Evolutionary conservation across 2,888 invertebrate species (phyloP).

Genomic region (Rotaria socialis): DNA sequence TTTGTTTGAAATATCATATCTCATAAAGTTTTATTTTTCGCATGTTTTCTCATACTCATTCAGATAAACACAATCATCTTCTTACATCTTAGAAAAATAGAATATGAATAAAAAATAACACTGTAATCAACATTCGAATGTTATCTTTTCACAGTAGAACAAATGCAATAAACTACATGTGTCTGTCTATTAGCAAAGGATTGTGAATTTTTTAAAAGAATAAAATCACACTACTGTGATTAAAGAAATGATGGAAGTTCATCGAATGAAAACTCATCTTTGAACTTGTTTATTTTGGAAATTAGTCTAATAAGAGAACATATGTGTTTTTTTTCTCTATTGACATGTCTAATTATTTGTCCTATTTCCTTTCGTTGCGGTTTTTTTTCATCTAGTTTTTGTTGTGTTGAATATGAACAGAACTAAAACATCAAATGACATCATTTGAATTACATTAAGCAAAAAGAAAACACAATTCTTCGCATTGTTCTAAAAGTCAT

Average conservation of each 20-base stretch:
- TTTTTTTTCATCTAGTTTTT: neutral
- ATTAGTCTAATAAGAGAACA: neutral
- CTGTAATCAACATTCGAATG: neutral
- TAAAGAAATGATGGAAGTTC: neutral
- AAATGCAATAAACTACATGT: neutral
- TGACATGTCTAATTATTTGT: constrained; percentile 16
- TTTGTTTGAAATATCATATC: neutral
- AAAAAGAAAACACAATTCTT: neutral
- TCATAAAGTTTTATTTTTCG: neutral
- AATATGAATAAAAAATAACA: neutral
- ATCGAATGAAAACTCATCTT: neutral
- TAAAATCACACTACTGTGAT: neutral
- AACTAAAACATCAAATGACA: neutral
- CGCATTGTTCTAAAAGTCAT: neutral
- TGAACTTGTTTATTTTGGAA: neutral
- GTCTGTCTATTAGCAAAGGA: neutral
- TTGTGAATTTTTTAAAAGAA: neutral
- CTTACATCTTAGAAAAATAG: neutral
- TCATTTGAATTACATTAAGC: neutral
- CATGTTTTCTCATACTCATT: neutral
- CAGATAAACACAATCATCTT: neutral
- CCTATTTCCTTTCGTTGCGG: neutral
- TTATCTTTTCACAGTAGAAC: constrained; percentile 3
- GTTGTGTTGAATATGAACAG: neutral
- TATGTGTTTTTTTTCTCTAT: neutral